Conservation (phyloP, 2,888 invertebrate genomes). For the Panopea generosa region DNA sequence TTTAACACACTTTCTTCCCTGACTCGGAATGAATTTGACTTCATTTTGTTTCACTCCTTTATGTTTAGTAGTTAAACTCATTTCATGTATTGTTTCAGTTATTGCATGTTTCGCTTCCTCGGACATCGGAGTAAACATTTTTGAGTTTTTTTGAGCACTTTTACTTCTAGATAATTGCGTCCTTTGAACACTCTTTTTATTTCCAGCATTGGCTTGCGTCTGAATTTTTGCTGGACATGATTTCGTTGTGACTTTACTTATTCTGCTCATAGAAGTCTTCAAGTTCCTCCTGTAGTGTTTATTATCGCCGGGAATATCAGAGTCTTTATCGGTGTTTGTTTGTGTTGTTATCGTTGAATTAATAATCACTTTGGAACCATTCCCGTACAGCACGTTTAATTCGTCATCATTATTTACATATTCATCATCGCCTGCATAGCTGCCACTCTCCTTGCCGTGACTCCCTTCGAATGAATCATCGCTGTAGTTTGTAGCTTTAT, state of each 20-base stretch:
- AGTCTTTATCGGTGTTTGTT: neutral
- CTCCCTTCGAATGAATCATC: neutral
- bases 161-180: constrained; percentile 48
- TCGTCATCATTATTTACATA: constrained; percentile 6
- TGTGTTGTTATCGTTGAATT: neutral
- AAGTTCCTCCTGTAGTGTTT: constrained; percentile 27
- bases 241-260: constrained; percentile 64
- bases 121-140: constrained; percentile 75
- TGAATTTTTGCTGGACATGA: constrained; percentile 70
- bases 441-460: constrained; percentile 1
- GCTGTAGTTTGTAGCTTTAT: neutral
- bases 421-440: neutral
- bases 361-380: neutral
- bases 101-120: constrained; percentile 76
- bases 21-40: constrained; percentile 41
- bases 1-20: constrained; percentile 36
- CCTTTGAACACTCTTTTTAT: constrained; percentile 17
- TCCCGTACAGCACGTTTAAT: neutral
- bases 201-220: constrained; percentile 20
- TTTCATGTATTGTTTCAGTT: constrained; percentile 74
- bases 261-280: constrained; percentile 63
- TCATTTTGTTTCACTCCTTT: constrained; percentile 9
- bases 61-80: constrained; percentile 44
- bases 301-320: neutral
- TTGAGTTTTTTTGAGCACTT: constrained; percentile 57